phyloP scores from a whole-genome alignment of 2,888 invertebrate genomes.

The Phyllotreta cruciferae region DNA sequence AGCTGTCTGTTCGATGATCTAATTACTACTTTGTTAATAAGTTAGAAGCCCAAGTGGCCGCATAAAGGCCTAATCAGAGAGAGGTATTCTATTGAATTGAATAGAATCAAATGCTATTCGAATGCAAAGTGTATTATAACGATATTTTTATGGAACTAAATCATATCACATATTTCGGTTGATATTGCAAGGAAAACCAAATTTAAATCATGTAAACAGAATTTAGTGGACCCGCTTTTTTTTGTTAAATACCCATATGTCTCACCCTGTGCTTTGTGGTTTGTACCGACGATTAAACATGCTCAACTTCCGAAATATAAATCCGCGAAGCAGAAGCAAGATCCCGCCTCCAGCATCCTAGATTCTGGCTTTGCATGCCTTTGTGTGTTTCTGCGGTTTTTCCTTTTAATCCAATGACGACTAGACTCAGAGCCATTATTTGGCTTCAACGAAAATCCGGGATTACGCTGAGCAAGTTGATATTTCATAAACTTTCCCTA shows the following conservation, averaged over 20 bases:
- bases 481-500: constrained; percentile 20
- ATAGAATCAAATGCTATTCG: neutral
- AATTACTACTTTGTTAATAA: constrained; percentile 42
- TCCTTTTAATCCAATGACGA: constrained; percentile 30
- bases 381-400: constrained; percentile 31
- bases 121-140: too few species aligned
- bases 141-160: too few species aligned
- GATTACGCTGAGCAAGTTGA: constrained; percentile 26
- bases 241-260: neutral
- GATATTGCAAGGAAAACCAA: too few species aligned
- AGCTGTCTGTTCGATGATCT: constrained; percentile 41
- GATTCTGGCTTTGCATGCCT: constrained; percentile 27
- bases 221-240: too few species aligned
- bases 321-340: constrained; percentile 22
- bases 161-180: too few species aligned
- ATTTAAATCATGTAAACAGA: too few species aligned
- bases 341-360: constrained; percentile 3
- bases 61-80: constrained; percentile 28
- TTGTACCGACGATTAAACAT: constrained; percentile 25
- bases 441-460: constrained; percentile 25
- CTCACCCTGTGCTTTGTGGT: constrained; percentile 11
- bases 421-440: constrained; percentile 27
- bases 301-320: constrained; percentile 29
- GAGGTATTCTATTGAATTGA: constrained; percentile 19
- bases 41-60: constrained; percentile 33